A percentile compares a stretch with the other conserved stretches of the same genome.
phyloP scores from a whole-genome alignment of 37 sponge, comb jelly and placozoan genomes.

The Halichondria panicea region DNA sequence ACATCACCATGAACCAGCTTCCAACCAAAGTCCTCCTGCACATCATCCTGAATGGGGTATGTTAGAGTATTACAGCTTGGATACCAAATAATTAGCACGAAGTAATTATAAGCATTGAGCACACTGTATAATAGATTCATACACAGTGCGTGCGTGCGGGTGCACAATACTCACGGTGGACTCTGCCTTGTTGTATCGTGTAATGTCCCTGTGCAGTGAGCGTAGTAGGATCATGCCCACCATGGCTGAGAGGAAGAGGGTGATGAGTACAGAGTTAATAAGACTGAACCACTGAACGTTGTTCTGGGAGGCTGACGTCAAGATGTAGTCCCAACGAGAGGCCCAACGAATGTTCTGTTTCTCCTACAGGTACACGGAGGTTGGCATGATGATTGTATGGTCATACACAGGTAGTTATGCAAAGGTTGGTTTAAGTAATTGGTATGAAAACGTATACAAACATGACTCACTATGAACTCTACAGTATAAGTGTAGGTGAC shows the following conservation, averaged over 20 bases:
- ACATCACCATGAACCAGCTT: conserved; percentile 99
- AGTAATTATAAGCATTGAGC: not conserved
- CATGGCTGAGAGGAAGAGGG: conserved; percentile 95
- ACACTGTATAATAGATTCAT: not conserved
- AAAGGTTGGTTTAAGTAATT: not conserved
- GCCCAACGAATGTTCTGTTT: conserved; percentile 79
- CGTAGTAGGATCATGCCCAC: conserved; percentile 93
- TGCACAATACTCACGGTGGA: conserved; percentile 49
- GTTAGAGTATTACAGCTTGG: conserved; percentile 2
- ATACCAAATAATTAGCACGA: not conserved
- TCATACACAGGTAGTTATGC: conserved; percentile 2
- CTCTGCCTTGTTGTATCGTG: conserved; percentile 91
- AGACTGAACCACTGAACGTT: conserved; percentile 98
- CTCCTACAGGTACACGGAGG: conserved; percentile 28
- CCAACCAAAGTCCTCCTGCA: conserved; percentile 99
- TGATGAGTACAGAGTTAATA: conserved; percentile 91
- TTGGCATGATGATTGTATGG: not conserved
- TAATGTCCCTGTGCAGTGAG: conserved; percentile 88
- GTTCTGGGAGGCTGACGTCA: conserved; percentile 72
- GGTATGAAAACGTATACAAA: too few relatives aligned
- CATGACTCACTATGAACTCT: conserved; percentile 57
- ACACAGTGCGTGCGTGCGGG: not conserved
- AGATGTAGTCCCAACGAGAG: conserved; percentile 98
- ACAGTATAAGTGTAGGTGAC: conserved; percentile 86
- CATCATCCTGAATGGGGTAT: conserved; percentile 88